Base-by-base conservation (phyloP, 2,113 vertebrate species). In the Osmerus eperlanus region DNA sequence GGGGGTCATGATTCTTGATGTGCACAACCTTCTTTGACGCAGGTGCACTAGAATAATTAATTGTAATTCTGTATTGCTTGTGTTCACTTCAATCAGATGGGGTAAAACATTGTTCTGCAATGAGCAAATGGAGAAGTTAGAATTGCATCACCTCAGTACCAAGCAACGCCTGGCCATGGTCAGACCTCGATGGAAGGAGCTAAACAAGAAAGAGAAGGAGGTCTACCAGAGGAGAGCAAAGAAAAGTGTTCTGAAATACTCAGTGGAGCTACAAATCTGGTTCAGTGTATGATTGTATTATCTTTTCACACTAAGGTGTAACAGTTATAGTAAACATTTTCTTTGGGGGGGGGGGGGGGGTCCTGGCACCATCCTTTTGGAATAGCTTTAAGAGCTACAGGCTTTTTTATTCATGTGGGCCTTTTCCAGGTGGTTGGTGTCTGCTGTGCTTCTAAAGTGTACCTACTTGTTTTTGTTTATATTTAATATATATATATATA, bases 271-370 rank as follows among this genome's bases (percentile, higher is more conserved):
- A 29, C 68, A 68, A 41, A 21, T 53, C 4, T 86, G 86, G 84
- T 86, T 83, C 68, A 2, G 78, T 77, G 85, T 86, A 81, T 28
- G 25, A 28, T 28, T 28, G 25, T 28, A 28, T 28, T 28, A 28
- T 28, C 2, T 28, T 28, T 28, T 28, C 3, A 28, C 25, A 28
- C 25, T 28, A 28, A 28, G 25, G 25, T 28, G 25, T 28, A 28
- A 28, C 25, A 28, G 25, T 28, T 28, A 28, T 28, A 28, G 25
- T 28, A 28, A 25, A 25, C 25, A 25, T 25, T 25, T 25, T 25
- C 25, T 25, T n/a, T n/a, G n/a, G n/a, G n/a, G n/a, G n/a, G n/a
- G n/a, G n/a, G 2, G 25, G 25, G 25, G 3, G 25, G 25, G 2
- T 28, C 55, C 18, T 58, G 55, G 55, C 18, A 58, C 55, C 55